These are phyloP conservation scores for Scaptomyza pallida DNA, from an alignment of 1,140 invertebrate genomes.

Conservation along the genomic window DNA sequence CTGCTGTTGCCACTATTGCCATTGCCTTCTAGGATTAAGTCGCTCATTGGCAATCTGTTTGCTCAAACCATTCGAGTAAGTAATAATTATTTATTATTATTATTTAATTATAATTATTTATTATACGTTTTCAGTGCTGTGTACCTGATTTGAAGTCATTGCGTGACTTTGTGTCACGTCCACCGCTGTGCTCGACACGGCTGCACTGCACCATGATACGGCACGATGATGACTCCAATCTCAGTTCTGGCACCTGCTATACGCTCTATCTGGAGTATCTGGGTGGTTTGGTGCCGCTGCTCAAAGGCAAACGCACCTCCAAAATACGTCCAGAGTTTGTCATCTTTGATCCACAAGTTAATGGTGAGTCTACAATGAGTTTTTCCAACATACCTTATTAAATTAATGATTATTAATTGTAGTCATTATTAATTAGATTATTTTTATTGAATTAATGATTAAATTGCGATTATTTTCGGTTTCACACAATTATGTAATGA, in stretches of 20 bases:
- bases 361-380: slow-evolving; percentile 85
- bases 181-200: slow-evolving; percentile 92
- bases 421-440: too few relatives aligned
- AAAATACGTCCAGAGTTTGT: slow-evolving; percentile 99
- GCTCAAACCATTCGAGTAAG: slow-evolving; percentile 96
- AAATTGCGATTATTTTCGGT: too few relatives aligned
- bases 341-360: slow-evolving; percentile 96
- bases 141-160: slow-evolving; percentile 95
- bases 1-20: slow-evolving; percentile 89
- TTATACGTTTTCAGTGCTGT: too few relatives aligned
- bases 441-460: too few relatives aligned
- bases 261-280: slow-evolving; percentile 98
- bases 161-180: slow-evolving; percentile 96
- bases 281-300: slow-evolving; percentile 96
- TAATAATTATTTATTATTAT: too few relatives aligned
- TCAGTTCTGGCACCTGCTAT: slow-evolving; percentile 91
- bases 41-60: slow-evolving; percentile 94
- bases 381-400: too few relatives aligned
- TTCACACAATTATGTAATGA: too few relatives aligned
- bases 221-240: slow-evolving; percentile 91
- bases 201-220: slow-evolving; percentile 98
- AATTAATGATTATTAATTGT: too few relatives aligned
- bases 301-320: slow-evolving; percentile 97
- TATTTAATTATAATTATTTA: too few relatives aligned
- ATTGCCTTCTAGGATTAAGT: slow-evolving; percentile 92